Percentiles rank a stretch among this genome's conserved stretches.
phyloP scores from a whole-genome alignment of 1,140 invertebrate species.

The Neotoxoptera formosana region DNA sequence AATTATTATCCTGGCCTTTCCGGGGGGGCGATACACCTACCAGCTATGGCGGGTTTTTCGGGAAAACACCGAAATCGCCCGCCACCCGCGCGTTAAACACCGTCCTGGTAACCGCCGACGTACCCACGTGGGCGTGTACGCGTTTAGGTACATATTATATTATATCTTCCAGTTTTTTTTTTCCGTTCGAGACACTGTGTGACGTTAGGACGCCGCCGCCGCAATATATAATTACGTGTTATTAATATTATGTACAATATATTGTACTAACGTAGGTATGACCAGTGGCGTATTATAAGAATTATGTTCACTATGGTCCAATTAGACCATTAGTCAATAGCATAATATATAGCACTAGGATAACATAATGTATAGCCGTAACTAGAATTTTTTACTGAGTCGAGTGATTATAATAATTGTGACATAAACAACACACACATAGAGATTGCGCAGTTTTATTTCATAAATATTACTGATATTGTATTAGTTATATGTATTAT shows the following conservation, averaged over 20 bases:
- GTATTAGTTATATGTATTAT: too few relatives aligned
- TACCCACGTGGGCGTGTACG: not conserved
- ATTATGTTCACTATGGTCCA: too few relatives aligned
- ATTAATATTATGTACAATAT: not conserved
- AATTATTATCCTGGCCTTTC: conserved; percentile 7
- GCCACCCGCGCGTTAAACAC: not conserved
- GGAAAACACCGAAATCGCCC: not conserved
- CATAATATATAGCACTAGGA: too few relatives aligned
- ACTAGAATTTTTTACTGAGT: too few relatives aligned
- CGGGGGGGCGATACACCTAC: not conserved
- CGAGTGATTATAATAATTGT: too few relatives aligned
- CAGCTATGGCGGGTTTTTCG: not conserved
- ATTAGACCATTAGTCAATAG: too few relatives aligned
- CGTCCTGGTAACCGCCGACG: not conserved
- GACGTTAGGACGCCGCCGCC: not conserved
- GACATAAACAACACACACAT: too few relatives aligned
- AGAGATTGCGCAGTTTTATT: too few relatives aligned
- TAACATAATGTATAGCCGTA: too few relatives aligned
- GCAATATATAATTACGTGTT: not conserved
- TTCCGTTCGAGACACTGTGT: not conserved
- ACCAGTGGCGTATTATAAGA: not conserved
- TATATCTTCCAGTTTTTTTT: not conserved
- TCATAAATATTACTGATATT: too few relatives aligned
- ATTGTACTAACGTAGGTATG: not conserved
- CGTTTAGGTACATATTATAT: too few relatives aligned